These are phyloP conservation scores for Mesodorylaimus sp. DNA, from an alignment of 2,888 invertebrate genomes.

Conservation along the genomic window DNA sequence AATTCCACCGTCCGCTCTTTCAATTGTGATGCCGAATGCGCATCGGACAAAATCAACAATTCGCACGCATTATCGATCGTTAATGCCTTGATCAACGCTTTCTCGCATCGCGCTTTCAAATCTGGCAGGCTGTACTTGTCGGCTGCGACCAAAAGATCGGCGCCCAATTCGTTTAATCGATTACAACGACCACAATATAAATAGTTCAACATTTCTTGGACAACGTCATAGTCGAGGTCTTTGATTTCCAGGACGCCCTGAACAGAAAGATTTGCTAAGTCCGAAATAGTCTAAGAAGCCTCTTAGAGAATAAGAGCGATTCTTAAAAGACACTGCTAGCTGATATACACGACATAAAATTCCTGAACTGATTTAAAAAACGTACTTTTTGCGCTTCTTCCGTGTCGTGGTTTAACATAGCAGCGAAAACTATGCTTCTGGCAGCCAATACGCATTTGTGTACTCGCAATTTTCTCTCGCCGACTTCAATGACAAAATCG, in stretches of 20 bases:
- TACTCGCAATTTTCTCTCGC: constrained; percentile 17
- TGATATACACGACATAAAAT: too few species aligned
- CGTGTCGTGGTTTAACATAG: constrained; percentile 28
- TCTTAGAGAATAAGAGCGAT: too few species aligned
- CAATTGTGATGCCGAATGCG: constrained; percentile 18
- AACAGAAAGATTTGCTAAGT: constrained; percentile 7
- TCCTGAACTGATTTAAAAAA: too few species aligned
- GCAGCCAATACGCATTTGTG: constrained; percentile 27
- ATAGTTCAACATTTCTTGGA: constrained; percentile 27
- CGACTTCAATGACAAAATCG: constrained; percentile 23
- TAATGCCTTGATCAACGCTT: constrained; percentile 20
- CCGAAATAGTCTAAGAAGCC: too few species aligned
- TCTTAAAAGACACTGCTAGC: too few species aligned
- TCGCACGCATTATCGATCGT: constrained; percentile 25
- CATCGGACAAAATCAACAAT: constrained; percentile 25
- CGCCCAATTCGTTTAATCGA: constrained; percentile 23
- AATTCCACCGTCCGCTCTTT: constrained; percentile 13
- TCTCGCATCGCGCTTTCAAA: constrained; percentile 22
- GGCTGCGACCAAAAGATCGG: constrained; percentile 27
- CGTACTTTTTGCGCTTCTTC: constrained; percentile 23
- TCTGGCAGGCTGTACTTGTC: constrained; percentile 28
- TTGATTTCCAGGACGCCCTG: constrained; percentile 21
- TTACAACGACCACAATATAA: constrained; percentile 25
- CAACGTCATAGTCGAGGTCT: constrained; percentile 26
- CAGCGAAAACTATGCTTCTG: constrained; percentile 25